Base-by-base conservation (phyloP, 1,140 invertebrate species). In the Antheraea mylitta region DNA sequence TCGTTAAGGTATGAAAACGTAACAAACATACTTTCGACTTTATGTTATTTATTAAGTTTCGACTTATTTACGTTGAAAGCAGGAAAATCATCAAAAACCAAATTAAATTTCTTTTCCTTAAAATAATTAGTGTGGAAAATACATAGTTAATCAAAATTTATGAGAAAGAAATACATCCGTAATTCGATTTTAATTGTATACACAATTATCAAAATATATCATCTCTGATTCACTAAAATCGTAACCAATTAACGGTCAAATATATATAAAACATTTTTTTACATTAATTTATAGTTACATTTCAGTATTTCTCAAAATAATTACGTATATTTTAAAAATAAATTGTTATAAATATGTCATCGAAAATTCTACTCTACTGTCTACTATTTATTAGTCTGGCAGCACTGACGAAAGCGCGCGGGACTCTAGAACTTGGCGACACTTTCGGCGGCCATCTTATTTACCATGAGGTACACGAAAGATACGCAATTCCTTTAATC, bases 401-500 rank as follows among this genome's bases (percentile, higher is more conserved):
- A 65, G 48, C 45, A 48, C 38, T 65, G 37, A 19, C 19, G 11
- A 36, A 42, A 9, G 59, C 65, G 48, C 66, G 71, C 0, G 71
- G 71, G 0, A 76, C 67, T 58, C 48, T 73, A 0, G 30, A 10
- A 19, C 9, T 73, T 4, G 74, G 74, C 18, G 30, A 64, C 45
- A 18, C 63, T 7, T 36, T 42, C 18, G 67, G 67, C 1, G 45
- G 53, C 7, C 45, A 68, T 64, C 19, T 76, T 9, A 71, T 73
- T 11, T 68, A 71, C 22, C 67, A 76, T 13, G 66, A 76, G 16
- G 66, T n/a, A 3, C 64, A 71, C n/a, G 38, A 70, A 1, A 76
- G 67, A 61, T 68, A 64, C 13, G 66, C n/a, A 0, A 42, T 76
- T 7, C 74, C 74, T 3, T 69, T 76, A 0, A 61, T 69, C 9